Base-by-base conservation (phyloP, 2,113 vertebrate species). In the Orthonyx spaldingii region DNA sequence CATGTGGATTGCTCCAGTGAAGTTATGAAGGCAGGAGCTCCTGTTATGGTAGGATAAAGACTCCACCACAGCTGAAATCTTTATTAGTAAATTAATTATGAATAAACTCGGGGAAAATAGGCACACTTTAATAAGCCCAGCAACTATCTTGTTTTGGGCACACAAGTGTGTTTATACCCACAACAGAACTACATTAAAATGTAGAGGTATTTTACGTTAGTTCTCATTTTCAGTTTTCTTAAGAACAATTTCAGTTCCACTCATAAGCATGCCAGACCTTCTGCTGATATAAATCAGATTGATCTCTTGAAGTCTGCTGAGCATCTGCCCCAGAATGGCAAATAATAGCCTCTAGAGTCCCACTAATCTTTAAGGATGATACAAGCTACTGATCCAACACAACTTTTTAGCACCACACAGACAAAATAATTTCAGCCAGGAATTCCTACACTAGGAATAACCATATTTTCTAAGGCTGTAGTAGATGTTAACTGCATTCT, bases 71-170 rank as follows among this genome's bases (percentile, higher is more conserved):
- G 82, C 59, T 90, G 59, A 91, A 93, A 85, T 94, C 87, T 96
- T 96, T 91, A 90, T 95, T 90, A 87, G 92, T 57, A 94, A 87
- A 93, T 93, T 52, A 96, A 96, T 95, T 94, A 93, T 87, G 24
- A 90, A 95, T 96, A 84, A 94, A 88, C 24, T 24, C 6, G 61
- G 32, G 53, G 72, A 90, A 85, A 89, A 46, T 4, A 49, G 16
- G 24, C 39, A 42, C 10, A 39, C 11, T 96, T 90, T 70, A 74
- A 20, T 39, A 77, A 85, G 65, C 27, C 32, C 50, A 90, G 44
- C 19, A 59, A 27, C 55, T 35, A 14, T 84, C 57, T 87, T 84
- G 63, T 16, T 94, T 76, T 28, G 46, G 46, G 21, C 46, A 72
- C 18, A 13, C 10, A 35, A 39, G 18, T 11, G 2, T 68, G 30